These are phyloP conservation scores for Lepidurus apus DNA, from an alignment of 1,140 invertebrate species.

Conservation along the genomic window DNA sequence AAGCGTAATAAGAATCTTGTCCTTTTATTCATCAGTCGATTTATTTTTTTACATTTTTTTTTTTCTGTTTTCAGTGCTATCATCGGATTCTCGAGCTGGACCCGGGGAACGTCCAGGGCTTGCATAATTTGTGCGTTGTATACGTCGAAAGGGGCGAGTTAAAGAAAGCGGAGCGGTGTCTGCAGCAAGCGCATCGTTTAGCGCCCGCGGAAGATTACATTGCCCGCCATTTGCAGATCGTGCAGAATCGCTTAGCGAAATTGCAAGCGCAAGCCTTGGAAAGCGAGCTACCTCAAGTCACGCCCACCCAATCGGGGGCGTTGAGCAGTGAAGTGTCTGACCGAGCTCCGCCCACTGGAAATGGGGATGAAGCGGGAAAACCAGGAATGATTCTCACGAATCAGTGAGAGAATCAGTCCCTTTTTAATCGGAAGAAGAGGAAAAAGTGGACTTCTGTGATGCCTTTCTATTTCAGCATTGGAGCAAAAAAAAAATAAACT, in stretches of 20 bases:
- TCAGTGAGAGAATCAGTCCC: neutral
- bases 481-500: neutral
- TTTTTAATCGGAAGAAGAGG: neutral
- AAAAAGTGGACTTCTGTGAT: neutral
- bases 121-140: slow-evolving; percentile 94
- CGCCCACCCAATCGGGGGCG: neutral
- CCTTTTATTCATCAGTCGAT: slow-evolving; percentile 11
- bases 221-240: slow-evolving; percentile 75
- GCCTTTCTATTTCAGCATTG: neutral
- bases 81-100: slow-evolving; percentile 77
- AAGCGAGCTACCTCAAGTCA: neutral
- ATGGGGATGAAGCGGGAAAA: neutral
- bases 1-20: slow-evolving; percentile 54
- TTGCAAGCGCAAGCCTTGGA: slow-evolving; percentile 36
- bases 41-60: slow-evolving; percentile 25
- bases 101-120: slow-evolving; percentile 84
- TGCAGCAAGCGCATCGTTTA: slow-evolving; percentile 67
- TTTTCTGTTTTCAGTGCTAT: slow-evolving; percentile 65
- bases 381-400: slow-evolving; percentile 8
- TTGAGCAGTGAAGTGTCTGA: slow-evolving; percentile 5
- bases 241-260: slow-evolving; percentile 61
- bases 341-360: neutral
- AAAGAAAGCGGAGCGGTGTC: slow-evolving; percentile 71
- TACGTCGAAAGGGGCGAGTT: slow-evolving; percentile 85
- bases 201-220: slow-evolving; percentile 88